Evolutionary conservation across 2,797 vertebrate species (phyloP).

Genomic region (Uromys caudimaculatus): DNA sequence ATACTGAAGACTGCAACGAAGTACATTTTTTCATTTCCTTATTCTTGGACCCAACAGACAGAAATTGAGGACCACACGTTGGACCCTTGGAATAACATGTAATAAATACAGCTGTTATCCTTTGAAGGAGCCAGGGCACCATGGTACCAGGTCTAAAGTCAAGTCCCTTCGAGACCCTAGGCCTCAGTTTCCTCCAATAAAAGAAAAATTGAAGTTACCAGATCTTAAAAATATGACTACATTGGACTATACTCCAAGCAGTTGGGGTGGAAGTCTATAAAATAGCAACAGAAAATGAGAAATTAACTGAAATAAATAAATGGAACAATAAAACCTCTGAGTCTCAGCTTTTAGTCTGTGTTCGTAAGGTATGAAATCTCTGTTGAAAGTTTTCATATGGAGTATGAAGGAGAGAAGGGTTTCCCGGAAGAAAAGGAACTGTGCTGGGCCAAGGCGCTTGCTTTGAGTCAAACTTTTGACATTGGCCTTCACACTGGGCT

Average conservation of each 20-base stretch:
- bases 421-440: background rate
- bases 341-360: background rate
- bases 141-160: background rate
- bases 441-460: background rate
- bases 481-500: background rate
- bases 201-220: background rate
- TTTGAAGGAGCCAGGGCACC: background rate
- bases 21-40: background rate
- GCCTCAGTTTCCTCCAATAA: background rate
- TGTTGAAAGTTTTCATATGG: background rate
- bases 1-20: background rate
- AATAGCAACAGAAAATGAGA: conserved; percentile 6
- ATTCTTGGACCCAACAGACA: background rate
- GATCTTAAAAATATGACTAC: background rate
- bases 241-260: background rate
- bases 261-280: background rate
- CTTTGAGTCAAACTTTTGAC: background rate
- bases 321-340: background rate
- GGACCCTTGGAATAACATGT: background rate
- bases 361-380: background rate
- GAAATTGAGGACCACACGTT: background rate
- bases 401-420: background rate
- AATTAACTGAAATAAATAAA: background rate
- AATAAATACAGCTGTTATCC: background rate
- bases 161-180: background rate